Evolutionary conservation across 1,140 invertebrate species (phyloP).

Genomic region (Aleiodes sp.): DNA sequence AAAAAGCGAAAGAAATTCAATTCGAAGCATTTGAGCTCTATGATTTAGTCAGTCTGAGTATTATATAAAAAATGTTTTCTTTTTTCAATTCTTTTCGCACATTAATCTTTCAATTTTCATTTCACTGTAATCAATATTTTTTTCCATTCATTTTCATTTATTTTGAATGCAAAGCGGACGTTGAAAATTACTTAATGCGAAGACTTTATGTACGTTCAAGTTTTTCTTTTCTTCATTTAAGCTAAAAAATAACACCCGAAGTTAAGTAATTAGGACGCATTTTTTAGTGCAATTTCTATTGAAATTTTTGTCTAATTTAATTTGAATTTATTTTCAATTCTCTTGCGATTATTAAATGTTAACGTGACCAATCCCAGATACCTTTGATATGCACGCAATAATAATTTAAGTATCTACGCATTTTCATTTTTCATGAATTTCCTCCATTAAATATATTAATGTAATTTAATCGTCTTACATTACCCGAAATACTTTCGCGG

Average conservation of each 20-base stretch:
- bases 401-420: not conserved
- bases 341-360: not conserved
- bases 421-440: not conserved
- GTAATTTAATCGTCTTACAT: not conserved
- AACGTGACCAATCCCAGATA: conserved; percentile 3
- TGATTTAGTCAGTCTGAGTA: conserved; percentile 17
- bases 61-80: conserved; percentile 2
- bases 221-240: conserved; percentile 5
- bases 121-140: no score
- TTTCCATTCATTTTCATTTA: not conserved
- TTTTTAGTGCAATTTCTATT: conserved; percentile 1
- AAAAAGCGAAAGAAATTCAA: no score
- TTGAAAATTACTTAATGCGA: conserved; percentile 11
- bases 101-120: not conserved
- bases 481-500: conserved; percentile 13
- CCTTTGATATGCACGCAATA: conserved; percentile 11
- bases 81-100: not conserved
- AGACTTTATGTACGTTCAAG: conserved; percentile 11
- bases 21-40: no score
- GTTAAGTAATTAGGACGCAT: not conserved
- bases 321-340: not conserved
- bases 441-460: conserved; percentile 5
- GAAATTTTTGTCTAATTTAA: no score
- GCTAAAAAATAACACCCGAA: conserved; percentile 10
- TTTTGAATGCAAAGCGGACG: conserved; percentile 18